These are phyloP conservation scores for Agriopis leucophaearia DNA, from an alignment of 2,888 invertebrate genomes.

Conservation along the genomic window DNA sequence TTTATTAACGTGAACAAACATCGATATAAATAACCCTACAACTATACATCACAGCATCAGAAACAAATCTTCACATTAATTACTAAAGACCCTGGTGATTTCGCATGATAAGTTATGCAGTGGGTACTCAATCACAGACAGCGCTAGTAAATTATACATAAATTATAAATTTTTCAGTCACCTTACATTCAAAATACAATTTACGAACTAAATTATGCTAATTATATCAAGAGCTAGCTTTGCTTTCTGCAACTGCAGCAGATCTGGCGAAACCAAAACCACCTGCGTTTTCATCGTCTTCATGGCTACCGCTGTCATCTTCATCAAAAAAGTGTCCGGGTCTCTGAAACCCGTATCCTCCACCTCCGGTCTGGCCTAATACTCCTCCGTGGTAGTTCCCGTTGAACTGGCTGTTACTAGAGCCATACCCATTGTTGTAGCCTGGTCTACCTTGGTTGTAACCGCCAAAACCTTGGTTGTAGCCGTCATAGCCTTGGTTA, in stretches of 20 bases:
- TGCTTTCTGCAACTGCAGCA: slow-evolving; percentile 46
- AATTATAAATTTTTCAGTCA: background rate
- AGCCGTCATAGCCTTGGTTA: slow-evolving; percentile 53
- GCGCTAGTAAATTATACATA: slow-evolving; percentile 7
- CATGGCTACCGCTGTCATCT: slow-evolving; percentile 51
- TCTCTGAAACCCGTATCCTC: slow-evolving; percentile 64
- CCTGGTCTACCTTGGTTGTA: slow-evolving; percentile 55
- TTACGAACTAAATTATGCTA: background rate
- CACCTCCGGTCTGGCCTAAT: slow-evolving; percentile 44
- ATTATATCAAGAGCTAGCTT: slow-evolving; percentile 29
- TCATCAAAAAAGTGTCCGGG: slow-evolving; percentile 61
- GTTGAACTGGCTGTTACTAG: slow-evolving; percentile 74
- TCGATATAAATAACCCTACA: slow-evolving; percentile 11
- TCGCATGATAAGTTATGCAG: slow-evolving; percentile 18
- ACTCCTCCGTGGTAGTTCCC: slow-evolving; percentile 71
- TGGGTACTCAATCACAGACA: slow-evolving; percentile 10
- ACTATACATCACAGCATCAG: slow-evolving; percentile 22
- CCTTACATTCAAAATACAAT: slow-evolving; percentile 5
- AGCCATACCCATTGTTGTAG: slow-evolving; percentile 66
- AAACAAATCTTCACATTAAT: slow-evolving; percentile 15
- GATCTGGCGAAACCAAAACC: slow-evolving; percentile 53
- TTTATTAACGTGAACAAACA: slow-evolving; percentile 26
- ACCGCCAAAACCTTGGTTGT: slow-evolving; percentile 50
- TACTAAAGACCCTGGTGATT: background rate
- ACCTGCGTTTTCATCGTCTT: slow-evolving; percentile 47